Conservation (phyloP, 2,797 vertebrate genomes). For the Etheostoma nigrum region DNA sequence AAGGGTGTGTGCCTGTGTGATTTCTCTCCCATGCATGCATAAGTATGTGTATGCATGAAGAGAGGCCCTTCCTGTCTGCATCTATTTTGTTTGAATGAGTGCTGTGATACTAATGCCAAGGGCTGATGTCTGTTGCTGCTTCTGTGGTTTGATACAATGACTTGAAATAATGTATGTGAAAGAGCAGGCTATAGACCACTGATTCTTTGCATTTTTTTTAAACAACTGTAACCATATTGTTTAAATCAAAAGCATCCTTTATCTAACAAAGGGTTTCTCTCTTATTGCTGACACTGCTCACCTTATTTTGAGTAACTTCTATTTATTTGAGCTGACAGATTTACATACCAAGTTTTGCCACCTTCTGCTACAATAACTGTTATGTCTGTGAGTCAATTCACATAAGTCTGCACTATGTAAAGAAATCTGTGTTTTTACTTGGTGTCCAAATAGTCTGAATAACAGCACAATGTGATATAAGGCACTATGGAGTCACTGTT, state of each 20-base stretch:
- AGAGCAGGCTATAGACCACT: conserved; percentile 19
- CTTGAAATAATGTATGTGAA: conserved; percentile 47
- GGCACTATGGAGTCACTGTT: conserved; percentile 9
- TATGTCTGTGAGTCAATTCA: conserved; percentile 60
- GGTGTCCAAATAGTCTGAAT: conserved; percentile 34
- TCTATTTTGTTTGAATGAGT: conserved; percentile 55
- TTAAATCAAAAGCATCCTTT: conserved; percentile 32
- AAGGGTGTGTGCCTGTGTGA: conserved; percentile 59
- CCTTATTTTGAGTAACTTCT: conserved; percentile 41
- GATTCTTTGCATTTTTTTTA: conserved; percentile 23
- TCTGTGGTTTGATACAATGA: conserved; percentile 44
- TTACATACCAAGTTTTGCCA: conserved; percentile 45
- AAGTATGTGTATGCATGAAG: conserved; percentile 61
- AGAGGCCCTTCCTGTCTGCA: conserved; percentile 56
- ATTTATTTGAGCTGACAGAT: conserved; percentile 58
- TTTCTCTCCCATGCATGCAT: conserved; percentile 61
- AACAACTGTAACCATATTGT: conserved; percentile 26
- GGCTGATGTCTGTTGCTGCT: conserved; percentile 44
- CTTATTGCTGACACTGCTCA: conserved; percentile 24
- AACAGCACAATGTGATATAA: conserved; percentile 20
- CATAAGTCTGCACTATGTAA: conserved; percentile 27
- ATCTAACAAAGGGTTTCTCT: conserved; percentile 19
- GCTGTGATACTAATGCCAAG: conserved; percentile 45
- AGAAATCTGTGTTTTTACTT: conserved; percentile 50
- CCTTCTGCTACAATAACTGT: conserved; percentile 41